These are phyloP conservation scores for Synergus gifuensis DNA, from an alignment of 2,888 invertebrate species.

Conservation along the genomic window DNA sequence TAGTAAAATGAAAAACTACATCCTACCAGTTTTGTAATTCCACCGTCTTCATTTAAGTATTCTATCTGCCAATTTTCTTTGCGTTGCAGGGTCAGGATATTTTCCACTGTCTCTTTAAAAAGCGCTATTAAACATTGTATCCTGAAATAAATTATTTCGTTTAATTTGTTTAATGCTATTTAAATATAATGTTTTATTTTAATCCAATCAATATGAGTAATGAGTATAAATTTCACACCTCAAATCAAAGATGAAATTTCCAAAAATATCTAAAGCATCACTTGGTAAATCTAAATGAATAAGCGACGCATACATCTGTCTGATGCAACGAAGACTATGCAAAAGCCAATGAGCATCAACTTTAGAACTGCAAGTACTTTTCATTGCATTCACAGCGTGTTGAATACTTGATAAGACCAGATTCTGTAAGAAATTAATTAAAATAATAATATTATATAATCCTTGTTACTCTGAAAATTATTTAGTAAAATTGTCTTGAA, in stretches of 20 bases:
- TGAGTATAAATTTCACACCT: slow-evolving; percentile 76
- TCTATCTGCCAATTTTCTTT: slow-evolving; percentile 93
- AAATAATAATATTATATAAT: too few species aligned
- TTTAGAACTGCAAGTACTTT: slow-evolving; percentile 69
- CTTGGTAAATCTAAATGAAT: slow-evolving; percentile 92
- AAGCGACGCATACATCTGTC: slow-evolving; percentile 89
- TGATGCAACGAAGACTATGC: slow-evolving; percentile 88
- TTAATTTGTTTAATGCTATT: background rate
- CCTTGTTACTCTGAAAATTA: too few species aligned
- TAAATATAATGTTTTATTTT: background rate
- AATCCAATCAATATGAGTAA: background rate
- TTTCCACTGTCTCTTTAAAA: slow-evolving; percentile 90
- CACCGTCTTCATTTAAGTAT: slow-evolving; percentile 90
- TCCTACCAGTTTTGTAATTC: slow-evolving; percentile 89
- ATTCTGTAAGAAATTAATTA: slow-evolving; percentile 60
- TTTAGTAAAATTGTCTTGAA: background rate
- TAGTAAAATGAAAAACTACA: slow-evolving; percentile 28
- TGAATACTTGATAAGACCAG: slow-evolving; percentile 76
- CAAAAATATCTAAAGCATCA: slow-evolving; percentile 91
- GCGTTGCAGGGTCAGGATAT: slow-evolving; percentile 84
- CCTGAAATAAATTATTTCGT: slow-evolving; percentile 64
- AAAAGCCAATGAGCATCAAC: slow-evolving; percentile 84
- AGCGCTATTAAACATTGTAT: slow-evolving; percentile 91
- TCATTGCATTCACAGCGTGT: slow-evolving; percentile 79
- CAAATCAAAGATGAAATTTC: slow-evolving; percentile 91